These are phyloP conservation scores for Ammodytes marinus DNA, from an alignment of 2,113 vertebrate species.

Conservation along the genomic window DNA sequence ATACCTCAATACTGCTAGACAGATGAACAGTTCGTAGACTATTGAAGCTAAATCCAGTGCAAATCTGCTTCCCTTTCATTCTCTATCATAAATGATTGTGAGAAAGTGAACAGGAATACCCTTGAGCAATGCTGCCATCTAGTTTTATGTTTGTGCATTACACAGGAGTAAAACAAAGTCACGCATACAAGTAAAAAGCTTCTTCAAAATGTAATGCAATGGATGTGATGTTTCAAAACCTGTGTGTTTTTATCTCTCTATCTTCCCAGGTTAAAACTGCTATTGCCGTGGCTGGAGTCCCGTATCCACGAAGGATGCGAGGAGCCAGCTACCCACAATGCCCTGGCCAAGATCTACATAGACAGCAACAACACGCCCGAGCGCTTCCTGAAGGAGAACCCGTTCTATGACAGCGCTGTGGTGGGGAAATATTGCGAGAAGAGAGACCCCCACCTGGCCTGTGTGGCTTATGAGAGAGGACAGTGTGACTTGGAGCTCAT, in stretches of 20 bases:
- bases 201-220: background rate
- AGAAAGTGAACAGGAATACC: background rate
- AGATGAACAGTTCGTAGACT: background rate
- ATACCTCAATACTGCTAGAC: background rate
- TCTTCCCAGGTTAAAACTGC: slow-evolving; percentile 88
- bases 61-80: background rate
- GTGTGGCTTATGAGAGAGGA: slow-evolving; percentile 92
- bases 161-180: background rate
- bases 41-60: background rate
- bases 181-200: background rate
- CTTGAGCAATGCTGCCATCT: slow-evolving; percentile 42
- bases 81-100: background rate
- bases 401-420: slow-evolving; percentile 91
- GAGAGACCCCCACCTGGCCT: slow-evolving; percentile 93
- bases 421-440: slow-evolving; percentile 94
- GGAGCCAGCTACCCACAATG: slow-evolving; percentile 94
- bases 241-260: background rate
- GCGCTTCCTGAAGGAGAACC: slow-evolving; percentile 92
- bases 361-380: slow-evolving; percentile 94
- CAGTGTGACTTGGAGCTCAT: slow-evolving; percentile 94
- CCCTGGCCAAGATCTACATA: slow-evolving; percentile 95
- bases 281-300: slow-evolving; percentile 93
- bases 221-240: background rate
- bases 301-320: slow-evolving; percentile 92
- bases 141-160: background rate